Conservation (phyloP, 1,140 invertebrate genomes). For the Zaprionus africanus region DNA sequence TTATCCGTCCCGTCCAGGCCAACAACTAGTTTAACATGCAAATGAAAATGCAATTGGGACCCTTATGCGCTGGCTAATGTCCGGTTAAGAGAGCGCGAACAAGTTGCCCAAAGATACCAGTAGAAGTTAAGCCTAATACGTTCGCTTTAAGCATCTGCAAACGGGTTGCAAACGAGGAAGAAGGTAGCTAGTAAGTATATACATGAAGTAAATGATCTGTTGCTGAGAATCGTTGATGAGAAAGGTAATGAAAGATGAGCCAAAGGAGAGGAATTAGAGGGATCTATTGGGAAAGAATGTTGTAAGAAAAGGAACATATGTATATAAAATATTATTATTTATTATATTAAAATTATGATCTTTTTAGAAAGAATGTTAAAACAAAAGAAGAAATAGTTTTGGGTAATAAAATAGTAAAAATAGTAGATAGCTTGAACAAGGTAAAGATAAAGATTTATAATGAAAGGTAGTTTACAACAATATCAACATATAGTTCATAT, state of each 20-base stretch:
- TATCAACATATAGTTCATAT: neutral
- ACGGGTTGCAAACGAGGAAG: neutral
- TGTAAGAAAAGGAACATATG: neutral
- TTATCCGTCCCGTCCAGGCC: conserved; percentile 75
- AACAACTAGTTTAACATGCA: conserved; percentile 68
- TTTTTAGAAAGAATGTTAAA: too few species aligned
- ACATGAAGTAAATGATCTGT: too few species aligned
- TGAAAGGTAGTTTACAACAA: neutral
- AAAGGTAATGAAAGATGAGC: neutral
- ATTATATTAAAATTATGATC: too few species aligned
- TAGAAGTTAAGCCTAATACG: conserved; percentile 8
- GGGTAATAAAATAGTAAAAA: too few species aligned
- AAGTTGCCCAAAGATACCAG: conserved; percentile 4
- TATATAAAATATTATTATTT: neutral
- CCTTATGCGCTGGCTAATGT: conserved; percentile 62
- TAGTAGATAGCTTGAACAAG: too few species aligned
- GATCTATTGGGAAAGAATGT: neutral
- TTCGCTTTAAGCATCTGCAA: conserved; percentile 4
- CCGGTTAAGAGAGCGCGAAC: conserved; percentile 17
- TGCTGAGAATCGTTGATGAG: neutral
- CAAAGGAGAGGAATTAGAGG: neutral
- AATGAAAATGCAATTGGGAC: conserved; percentile 44
- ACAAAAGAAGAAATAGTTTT: too few species aligned
- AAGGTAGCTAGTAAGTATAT: neutral
- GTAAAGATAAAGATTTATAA: neutral